These are phyloP conservation scores for Linepithema humile DNA, from an alignment of 1,140 invertebrate genomes.

Conservation along the genomic window DNA sequence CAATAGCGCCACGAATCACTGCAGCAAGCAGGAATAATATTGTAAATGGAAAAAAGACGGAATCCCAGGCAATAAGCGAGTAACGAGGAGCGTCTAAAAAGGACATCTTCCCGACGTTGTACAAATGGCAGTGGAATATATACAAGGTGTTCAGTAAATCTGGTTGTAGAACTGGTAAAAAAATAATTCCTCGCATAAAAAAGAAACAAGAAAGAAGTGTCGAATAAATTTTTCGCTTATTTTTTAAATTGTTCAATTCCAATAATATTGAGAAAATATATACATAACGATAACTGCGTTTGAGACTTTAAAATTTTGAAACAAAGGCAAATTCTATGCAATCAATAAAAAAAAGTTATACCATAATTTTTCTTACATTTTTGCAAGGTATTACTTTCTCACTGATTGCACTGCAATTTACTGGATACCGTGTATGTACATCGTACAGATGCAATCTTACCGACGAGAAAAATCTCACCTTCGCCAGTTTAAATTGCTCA, in stretches of 20 bases:
- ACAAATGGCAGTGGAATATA: neutral
- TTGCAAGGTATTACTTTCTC: neutral
- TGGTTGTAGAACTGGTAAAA: neutral
- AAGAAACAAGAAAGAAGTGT: neutral
- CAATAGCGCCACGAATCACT: neutral
- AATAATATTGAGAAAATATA: neutral
- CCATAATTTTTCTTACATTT: neutral
- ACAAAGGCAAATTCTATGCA: neutral
- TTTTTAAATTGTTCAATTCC: neutral
- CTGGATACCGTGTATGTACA: neutral
- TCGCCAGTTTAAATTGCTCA: slow-evolving; percentile 5
- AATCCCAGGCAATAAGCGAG: slow-evolving; percentile 12
- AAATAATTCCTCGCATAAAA: neutral
- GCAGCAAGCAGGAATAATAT: neutral
- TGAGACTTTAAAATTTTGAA: neutral
- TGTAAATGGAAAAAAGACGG: neutral
- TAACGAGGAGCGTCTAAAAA: slow-evolving; percentile 19
- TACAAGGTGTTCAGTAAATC: neutral
- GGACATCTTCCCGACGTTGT: neutral
- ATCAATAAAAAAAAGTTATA: neutral
- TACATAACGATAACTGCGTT: neutral
- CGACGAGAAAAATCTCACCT: neutral
- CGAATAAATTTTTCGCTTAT: neutral
- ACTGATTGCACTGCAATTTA: neutral
- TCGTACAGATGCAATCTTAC: slow-evolving; percentile 19